Base-by-base conservation (phyloP, 1,140 invertebrate genomes). In the Drosophila sucinea region DNA sequence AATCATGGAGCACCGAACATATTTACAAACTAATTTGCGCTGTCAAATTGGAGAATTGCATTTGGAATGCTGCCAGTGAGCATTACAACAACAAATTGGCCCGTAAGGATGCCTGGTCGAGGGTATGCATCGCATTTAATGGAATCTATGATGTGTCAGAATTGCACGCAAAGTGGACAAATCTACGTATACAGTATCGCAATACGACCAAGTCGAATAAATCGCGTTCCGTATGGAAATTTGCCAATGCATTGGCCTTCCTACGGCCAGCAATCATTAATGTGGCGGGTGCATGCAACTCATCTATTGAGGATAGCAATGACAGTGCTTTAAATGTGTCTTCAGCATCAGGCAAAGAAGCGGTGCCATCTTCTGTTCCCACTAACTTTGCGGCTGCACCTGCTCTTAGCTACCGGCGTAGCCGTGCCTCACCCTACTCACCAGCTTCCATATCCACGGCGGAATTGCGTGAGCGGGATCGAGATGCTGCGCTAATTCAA, bases 231-330 rank as follows among this genome's bases (percentile, higher is more conserved):
- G 32, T 40, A 27, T 64, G 62, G 62, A 35, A 25, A 55, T 64
- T 55, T 35, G 35, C 23, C 32, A n/a, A 64, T 11, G 4, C 17
- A 11, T 17, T 64, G 5, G n/a, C 44, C 10, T 64, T 64, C 4
- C 30, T 64, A 17, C 27, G 8, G 27, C 17, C 8, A 10, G 11
- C 2, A 1, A 40, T 11, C 38, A 40, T 8, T 33, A 33, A 33
- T 8, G 8, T 35, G 11, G 8, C 38, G 0, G 2, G 3, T 7
- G 5, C 41, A 6, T 41, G 29, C 27, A 41, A 41, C n/a, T 38
- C 25, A 27, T 57, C 33, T 1, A 41, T 66, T 11, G 38, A 44
- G 25, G 54, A 66, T 41, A 66, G 29, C 33, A 57, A 41, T 54
- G 62, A 64, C 7, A 64, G 51, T 23, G 51, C 33, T 10, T 38